Evolutionary conservation across 2,113 vertebrate species (phyloP).

Genomic region (Zosterops pallidus): DNA sequence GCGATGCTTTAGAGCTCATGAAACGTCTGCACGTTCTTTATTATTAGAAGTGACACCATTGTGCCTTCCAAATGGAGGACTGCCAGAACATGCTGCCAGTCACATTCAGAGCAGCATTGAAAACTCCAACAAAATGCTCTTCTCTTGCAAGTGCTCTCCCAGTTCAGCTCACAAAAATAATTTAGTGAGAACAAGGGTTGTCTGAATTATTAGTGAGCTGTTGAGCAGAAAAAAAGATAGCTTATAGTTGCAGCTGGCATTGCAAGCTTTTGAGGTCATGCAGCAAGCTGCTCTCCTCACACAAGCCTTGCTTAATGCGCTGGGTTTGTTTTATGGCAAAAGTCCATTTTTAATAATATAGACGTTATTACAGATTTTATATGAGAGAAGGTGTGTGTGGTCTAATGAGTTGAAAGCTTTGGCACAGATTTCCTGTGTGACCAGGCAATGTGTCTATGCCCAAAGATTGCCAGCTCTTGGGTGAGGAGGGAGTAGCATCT

Average conservation of each 20-base stretch:
- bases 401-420: slow-evolving; percentile 24
- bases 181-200: slow-evolving; percentile 58
- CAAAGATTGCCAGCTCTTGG: neutral
- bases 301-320: neutral
- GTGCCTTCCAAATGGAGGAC: slow-evolving; percentile 59
- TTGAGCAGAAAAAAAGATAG: slow-evolving; percentile 65
- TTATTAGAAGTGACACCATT: slow-evolving; percentile 67
- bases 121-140: slow-evolving; percentile 53
- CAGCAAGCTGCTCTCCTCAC: neutral
- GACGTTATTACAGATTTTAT: slow-evolving; percentile 41
- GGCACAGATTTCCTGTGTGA: neutral
- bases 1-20: slow-evolving; percentile 56
- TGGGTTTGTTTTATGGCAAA: slow-evolving; percentile 41
- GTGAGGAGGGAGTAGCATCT: neutral
- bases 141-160: slow-evolving; percentile 62
- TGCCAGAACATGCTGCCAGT: slow-evolving; percentile 69
- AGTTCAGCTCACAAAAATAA: slow-evolving; percentile 73
- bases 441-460: slow-evolving; percentile 12
- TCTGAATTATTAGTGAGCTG: slow-evolving; percentile 65
- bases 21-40: slow-evolving; percentile 46
- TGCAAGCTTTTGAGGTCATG: neutral
- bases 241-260: slow-evolving; percentile 29
- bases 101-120: slow-evolving; percentile 59
- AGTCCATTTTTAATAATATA: slow-evolving; percentile 61
- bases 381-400: slow-evolving; percentile 33